Percentiles rank a stretch among this genome's conserved stretches.
Evolutionary conservation across 2,888 invertebrate genomes (phyloP).

Genomic region (Scrobipalpa costella): DNA sequence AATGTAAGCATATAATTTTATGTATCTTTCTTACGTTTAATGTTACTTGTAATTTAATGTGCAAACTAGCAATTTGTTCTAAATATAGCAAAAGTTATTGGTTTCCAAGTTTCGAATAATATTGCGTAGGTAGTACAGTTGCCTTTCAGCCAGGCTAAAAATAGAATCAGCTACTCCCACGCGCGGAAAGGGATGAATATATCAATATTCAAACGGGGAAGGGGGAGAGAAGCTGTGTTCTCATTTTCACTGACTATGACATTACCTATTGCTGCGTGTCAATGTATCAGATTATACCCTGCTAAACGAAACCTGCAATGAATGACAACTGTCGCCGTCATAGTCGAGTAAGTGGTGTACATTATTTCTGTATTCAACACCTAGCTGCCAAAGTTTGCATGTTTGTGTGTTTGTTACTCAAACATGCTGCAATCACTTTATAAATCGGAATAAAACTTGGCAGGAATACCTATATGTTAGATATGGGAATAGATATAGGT

Average conservation of each 20-base stretch:
- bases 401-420: no score
- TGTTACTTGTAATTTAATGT: no score
- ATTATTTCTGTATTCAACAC: slow-evolving; percentile 27
- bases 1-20: no score
- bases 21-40: no score
- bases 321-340: not conserved
- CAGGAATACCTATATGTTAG: no score
- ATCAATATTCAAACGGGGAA: slow-evolving; percentile 16
- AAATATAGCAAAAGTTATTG: not conserved
- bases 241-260: not conserved
- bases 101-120: slow-evolving; percentile 1
- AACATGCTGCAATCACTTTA: no score
- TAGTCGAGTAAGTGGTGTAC: slow-evolving; percentile 7
- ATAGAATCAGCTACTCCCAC: slow-evolving; percentile 55
- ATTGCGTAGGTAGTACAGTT: not conserved
- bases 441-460: no score
- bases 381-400: no score
- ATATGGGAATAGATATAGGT: no score
- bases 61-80: not conserved
- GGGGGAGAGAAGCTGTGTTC: not conserved
- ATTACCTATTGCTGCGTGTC: not conserved
- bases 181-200: slow-evolving; percentile 40
- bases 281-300: not conserved
- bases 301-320: not conserved
- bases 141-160: slow-evolving; percentile 33